phyloP scores from a whole-genome alignment of 2,888 invertebrate species.

The Microctonus aethiopoides region DNA sequence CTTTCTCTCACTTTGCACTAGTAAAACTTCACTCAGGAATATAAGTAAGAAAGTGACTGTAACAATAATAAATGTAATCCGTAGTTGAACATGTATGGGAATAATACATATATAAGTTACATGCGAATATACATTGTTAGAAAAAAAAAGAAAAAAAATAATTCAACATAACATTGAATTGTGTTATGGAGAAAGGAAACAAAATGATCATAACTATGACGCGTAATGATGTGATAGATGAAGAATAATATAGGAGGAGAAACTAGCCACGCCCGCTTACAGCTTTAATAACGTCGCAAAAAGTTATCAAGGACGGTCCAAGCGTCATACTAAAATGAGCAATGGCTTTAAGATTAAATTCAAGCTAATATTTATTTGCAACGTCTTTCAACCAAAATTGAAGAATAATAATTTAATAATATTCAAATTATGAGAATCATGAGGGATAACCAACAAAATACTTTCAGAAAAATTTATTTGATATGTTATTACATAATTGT shows the following conservation, averaged over 20 bases:
- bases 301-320: constrained; percentile 42
- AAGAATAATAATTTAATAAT: neutral
- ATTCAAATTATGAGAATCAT: neutral
- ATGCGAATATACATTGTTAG: neutral
- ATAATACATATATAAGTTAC: too few relatives aligned
- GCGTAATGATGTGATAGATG: neutral
- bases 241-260: neutral
- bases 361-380: constrained; percentile 30
- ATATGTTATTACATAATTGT: constrained; percentile 21
- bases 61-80: neutral
- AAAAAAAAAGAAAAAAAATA: neutral
- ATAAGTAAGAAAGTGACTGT: too few relatives aligned
- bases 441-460: neutral
- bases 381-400: constrained; percentile 12
- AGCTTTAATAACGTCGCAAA: constrained; percentile 39
- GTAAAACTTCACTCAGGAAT: neutral
- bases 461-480: neutral
- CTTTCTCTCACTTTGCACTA: neutral
- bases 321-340: constrained; percentile 41
- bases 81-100: too few relatives aligned
- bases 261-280: constrained; percentile 32
- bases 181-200: constrained; percentile 23
- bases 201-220: neutral
- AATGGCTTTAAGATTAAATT: constrained; percentile 44
- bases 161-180: constrained; percentile 16